Conservation (phyloP, 1,140 invertebrate genomes). For the Delia radicum region DNA sequence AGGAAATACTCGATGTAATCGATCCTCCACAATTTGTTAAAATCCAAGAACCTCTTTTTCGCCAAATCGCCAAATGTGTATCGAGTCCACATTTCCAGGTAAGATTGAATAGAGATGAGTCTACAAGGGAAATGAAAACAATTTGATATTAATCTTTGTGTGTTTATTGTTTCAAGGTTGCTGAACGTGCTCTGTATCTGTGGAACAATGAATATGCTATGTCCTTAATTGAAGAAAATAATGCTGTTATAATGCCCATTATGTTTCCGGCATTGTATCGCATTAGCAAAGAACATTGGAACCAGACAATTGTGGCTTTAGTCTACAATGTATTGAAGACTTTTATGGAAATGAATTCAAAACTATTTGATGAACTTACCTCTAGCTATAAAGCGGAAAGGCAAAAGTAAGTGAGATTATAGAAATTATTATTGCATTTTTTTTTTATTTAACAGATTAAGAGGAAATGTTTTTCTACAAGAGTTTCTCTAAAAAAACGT, state of each 20-base stretch:
- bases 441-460: no score
- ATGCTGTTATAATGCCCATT: slow-evolving; percentile 87
- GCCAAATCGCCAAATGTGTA: slow-evolving; percentile 96
- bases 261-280: slow-evolving; percentile 96
- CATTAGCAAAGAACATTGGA: slow-evolving; percentile 99
- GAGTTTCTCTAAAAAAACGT: no score
- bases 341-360: slow-evolving; percentile 99
- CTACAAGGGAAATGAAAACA: not conserved
- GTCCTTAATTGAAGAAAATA: slow-evolving; percentile 92
- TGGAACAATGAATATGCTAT: slow-evolving; percentile 98
- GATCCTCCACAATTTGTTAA: slow-evolving; percentile 97
- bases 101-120: slow-evolving; percentile 36
- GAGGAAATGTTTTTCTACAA: no score
- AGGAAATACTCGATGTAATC: slow-evolving; percentile 98
- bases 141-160: not conserved
- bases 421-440: not conserved
- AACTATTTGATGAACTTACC: slow-evolving; percentile 97
- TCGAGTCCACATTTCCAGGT: slow-evolving; percentile 98
- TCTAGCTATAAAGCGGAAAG: slow-evolving; percentile 96
- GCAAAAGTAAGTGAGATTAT: slow-evolving; percentile 79
- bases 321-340: slow-evolving; percentile 99
- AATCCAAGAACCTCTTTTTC: slow-evolving; percentile 95
- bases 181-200: slow-evolving; percentile 92
- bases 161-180: slow-evolving; percentile 70
- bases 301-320: slow-evolving; percentile 98